These are phyloP conservation scores for Geococcyx californianus DNA, from an alignment of 2,113 vertebrate species.

Conservation along the genomic window DNA sequence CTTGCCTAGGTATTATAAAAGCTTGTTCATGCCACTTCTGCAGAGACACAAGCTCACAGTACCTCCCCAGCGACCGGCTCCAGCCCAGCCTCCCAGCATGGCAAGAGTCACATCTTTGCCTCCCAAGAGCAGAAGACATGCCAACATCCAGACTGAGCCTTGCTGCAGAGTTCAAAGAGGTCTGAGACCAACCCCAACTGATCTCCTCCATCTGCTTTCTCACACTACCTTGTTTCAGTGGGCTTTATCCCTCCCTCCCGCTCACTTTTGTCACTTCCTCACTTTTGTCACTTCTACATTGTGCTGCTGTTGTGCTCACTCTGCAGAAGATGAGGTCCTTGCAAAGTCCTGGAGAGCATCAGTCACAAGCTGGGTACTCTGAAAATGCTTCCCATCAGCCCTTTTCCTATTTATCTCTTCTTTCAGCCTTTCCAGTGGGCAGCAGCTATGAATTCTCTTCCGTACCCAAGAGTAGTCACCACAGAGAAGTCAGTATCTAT, in stretches of 20 bases:
- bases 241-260: background rate
- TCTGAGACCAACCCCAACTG: background rate
- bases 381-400: background rate
- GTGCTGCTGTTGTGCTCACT: accelerated
- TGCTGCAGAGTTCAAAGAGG: too few species aligned
- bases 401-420: background rate
- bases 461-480: background rate
- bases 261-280: background rate
- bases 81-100: background rate
- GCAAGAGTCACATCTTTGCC: background rate
- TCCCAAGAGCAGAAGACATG: background rate
- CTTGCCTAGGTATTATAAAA: background rate
- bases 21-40: background rate
- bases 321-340: background rate
- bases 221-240: background rate
- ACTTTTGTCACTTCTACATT: too few species aligned
- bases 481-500: background rate
- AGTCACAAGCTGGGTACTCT: background rate
- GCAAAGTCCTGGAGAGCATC: background rate
- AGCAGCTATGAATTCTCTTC: background rate
- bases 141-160: background rate
- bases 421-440: background rate
- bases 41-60: background rate
- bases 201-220: background rate
- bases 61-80: background rate